phyloP scores from a whole-genome alignment of 2,113 vertebrate genomes.

The Trogon melanurus region DNA sequence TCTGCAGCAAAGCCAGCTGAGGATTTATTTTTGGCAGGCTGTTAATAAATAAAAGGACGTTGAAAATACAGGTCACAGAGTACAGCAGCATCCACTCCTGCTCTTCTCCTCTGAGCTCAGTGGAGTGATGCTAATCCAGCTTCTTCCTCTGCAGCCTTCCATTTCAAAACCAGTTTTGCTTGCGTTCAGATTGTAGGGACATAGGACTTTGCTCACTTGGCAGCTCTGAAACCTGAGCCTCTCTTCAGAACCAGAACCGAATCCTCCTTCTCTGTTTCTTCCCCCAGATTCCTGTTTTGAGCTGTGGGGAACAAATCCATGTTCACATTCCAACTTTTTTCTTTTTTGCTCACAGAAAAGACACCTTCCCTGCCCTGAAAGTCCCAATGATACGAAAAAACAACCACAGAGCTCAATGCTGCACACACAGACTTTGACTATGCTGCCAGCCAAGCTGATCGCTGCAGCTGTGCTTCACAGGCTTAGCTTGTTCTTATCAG shows the following conservation, averaged over 20 bases:
- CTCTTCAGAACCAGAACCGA: neutral
- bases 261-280: neutral
- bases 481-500: conserved; percentile 42
- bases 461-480: conserved; percentile 6
- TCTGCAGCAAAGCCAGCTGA: neutral
- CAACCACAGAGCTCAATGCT: neutral
- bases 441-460: conserved; percentile 20
- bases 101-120: neutral
- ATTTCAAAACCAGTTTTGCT: neutral
- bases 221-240: neutral
- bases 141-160: neutral
- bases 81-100: neutral
- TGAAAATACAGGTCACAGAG: conserved; percentile 44
- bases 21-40: conserved; percentile 60
- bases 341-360: neutral
- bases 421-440: neutral
- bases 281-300: neutral
- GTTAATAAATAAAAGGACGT: conserved; percentile 66
- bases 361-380: neutral
- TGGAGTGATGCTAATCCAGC: neutral
- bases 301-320: neutral
- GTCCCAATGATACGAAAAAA: neutral
- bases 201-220: neutral
- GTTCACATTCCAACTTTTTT: neutral
- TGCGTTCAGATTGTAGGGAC: neutral